Percentiles rank a stretch among this genome's conserved stretches.
phyloP scores from a whole-genome alignment of 2,113 vertebrate species.

The Coracopsis vasa region DNA sequence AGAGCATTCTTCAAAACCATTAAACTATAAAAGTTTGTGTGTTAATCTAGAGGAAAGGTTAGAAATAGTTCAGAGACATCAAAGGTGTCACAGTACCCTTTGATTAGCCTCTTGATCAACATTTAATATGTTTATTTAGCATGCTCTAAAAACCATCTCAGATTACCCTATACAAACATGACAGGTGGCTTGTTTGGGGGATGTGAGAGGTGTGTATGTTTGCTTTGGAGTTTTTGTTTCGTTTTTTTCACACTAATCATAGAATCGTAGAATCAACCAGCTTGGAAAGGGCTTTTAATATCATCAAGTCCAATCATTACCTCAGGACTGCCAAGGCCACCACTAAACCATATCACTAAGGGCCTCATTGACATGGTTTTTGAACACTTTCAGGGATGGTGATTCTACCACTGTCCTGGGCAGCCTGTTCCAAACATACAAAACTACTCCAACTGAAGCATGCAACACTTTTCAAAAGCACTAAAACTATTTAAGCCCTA shows the following conservation, averaged over 20 bases:
- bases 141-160: background rate
- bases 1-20: background rate
- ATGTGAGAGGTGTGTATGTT: background rate
- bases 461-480: background rate
- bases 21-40: fast-evolving
- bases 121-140: background rate
- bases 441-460: background rate
- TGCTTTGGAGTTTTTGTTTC: background rate
- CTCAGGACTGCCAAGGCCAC: background rate
- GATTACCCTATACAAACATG: background rate
- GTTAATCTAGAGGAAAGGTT: background rate
- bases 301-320: background rate
- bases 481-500: background rate
- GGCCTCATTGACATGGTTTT: background rate
- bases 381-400: background rate
- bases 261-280: background rate
- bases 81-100: background rate
- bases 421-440: background rate
- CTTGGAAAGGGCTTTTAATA: background rate
- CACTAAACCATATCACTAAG: background rate
- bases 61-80: background rate
- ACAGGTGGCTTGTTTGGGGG: background rate
- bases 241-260: background rate
- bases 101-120: background rate
- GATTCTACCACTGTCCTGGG: background rate